These are phyloP conservation scores for Drosophila diplacantha DNA, from an alignment of 2,888 invertebrate species.

Conservation along the genomic window DNA sequence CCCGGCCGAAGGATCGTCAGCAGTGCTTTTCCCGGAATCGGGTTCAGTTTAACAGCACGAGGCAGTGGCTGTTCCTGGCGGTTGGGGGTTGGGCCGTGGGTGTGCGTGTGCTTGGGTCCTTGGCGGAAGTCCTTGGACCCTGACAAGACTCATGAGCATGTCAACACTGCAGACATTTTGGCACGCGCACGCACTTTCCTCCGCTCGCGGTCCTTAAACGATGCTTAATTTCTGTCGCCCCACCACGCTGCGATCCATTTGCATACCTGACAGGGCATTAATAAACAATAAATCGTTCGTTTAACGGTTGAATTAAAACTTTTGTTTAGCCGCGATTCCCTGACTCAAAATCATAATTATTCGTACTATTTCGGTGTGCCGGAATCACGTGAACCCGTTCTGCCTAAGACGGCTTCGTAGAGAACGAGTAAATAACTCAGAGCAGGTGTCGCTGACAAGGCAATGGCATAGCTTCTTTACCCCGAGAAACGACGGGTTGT, in stretches of 20 bases:
- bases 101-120: background rate
- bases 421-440: slow-evolving; percentile 36
- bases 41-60: background rate
- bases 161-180: slow-evolving; percentile 41
- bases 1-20: slow-evolving; percentile 6
- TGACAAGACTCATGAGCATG: slow-evolving; percentile 13
- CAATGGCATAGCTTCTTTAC: slow-evolving; percentile 3
- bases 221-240: slow-evolving; percentile 65
- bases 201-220: slow-evolving; percentile 44
- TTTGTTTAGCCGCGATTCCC: slow-evolving; percentile 44
- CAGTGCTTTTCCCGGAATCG: slow-evolving; percentile 15
- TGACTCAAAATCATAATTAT: slow-evolving; percentile 53
- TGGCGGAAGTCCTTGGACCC: background rate
- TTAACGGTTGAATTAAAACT: slow-evolving; percentile 54
- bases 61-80: background rate
- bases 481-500: slow-evolving; percentile 7
- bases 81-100: background rate
- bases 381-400: slow-evolving; percentile 27
- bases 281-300: slow-evolving; percentile 61
- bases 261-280: slow-evolving; percentile 63
- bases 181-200: slow-evolving; percentile 36
- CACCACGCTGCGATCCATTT: slow-evolving; percentile 41
- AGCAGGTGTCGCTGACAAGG: slow-evolving; percentile 56
- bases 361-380: slow-evolving; percentile 45
- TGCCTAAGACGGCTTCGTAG: slow-evolving; percentile 4